Conservation (phyloP, 2,888 invertebrate genomes). For the Amphimallon solstitiale region DNA sequence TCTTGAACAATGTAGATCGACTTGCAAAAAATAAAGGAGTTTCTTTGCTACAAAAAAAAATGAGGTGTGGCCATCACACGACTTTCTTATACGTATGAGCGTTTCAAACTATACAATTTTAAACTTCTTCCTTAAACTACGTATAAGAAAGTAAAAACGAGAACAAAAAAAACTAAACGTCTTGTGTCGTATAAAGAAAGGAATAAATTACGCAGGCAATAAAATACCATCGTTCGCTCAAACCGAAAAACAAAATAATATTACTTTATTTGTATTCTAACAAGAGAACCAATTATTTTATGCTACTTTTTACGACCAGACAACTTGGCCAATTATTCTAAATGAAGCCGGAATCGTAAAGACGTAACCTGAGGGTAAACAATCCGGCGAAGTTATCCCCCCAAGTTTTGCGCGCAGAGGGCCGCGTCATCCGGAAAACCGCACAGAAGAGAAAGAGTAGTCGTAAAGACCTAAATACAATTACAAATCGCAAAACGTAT, state of each 20-base stretch:
- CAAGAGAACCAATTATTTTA: conserved; percentile 10
- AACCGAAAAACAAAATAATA: background rate
- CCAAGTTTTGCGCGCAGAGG: background rate
- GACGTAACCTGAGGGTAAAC: conserved; percentile 3
- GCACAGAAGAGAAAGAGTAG: background rate
- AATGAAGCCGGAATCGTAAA: conserved; percentile 5
- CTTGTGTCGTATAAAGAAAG: background rate
- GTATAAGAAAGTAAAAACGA: too few species aligned
- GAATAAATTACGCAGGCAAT: background rate
- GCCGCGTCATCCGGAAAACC: background rate
- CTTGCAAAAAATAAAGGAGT: too few species aligned
- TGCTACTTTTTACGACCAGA: background rate
- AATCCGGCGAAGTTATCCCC: background rate
- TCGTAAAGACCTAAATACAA: conserved; percentile 8
- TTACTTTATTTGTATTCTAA: conserved; percentile 3
- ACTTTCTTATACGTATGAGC: too few species aligned
- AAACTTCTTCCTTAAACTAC: too few species aligned
- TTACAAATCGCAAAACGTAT: conserved; percentile 9
- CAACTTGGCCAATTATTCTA: background rate
- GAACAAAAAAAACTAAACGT: too few species aligned
- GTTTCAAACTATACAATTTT: too few species aligned
- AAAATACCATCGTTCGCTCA: background rate
- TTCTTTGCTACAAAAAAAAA: too few species aligned
- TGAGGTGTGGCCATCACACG: too few species aligned
- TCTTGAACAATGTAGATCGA: too few species aligned